Conservation (phyloP, 2,113 vertebrate species). For the Martes martes region DNA sequence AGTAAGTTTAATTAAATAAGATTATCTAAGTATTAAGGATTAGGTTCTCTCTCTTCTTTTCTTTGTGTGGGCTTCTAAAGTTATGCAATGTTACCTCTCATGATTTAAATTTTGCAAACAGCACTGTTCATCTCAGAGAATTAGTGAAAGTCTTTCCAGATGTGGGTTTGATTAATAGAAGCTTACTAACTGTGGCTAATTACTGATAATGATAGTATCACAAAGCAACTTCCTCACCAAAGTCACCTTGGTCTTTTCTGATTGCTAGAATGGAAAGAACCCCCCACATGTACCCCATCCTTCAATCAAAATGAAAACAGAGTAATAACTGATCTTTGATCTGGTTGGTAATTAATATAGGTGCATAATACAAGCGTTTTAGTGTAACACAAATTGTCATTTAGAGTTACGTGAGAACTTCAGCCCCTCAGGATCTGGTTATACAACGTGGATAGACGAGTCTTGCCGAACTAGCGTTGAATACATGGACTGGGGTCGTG, state of each 20-base stretch:
- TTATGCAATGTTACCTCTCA: background rate
- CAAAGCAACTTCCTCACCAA: slow-evolving; percentile 67
- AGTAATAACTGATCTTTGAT: background rate
- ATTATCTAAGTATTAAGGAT: background rate
- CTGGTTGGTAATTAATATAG: background rate
- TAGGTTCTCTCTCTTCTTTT: background rate
- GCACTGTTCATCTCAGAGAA: slow-evolving; percentile 58
- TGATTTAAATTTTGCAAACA: slow-evolving; percentile 50
- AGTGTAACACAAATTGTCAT: background rate
- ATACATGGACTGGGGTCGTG: background rate
- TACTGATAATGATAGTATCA: slow-evolving; percentile 74
- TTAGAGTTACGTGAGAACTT: background rate
- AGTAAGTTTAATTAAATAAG: background rate
- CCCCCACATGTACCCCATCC: rapidly evolving
- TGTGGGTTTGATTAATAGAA: slow-evolving; percentile 79
- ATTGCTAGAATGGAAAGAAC: slow-evolving; percentile 43
- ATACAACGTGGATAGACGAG: background rate
- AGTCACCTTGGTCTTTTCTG: slow-evolving; percentile 74
- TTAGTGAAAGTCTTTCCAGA: slow-evolving; percentile 71
- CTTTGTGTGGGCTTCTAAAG: background rate
- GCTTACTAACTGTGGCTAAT: slow-evolving; percentile 78
- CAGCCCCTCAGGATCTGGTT: background rate
- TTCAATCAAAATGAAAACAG: background rate
- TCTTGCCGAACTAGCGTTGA: background rate
- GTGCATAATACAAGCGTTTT: background rate